These are phyloP conservation scores for Sisyra nigra DNA, from an alignment of 2,888 invertebrate species.

Conservation along the genomic window DNA sequence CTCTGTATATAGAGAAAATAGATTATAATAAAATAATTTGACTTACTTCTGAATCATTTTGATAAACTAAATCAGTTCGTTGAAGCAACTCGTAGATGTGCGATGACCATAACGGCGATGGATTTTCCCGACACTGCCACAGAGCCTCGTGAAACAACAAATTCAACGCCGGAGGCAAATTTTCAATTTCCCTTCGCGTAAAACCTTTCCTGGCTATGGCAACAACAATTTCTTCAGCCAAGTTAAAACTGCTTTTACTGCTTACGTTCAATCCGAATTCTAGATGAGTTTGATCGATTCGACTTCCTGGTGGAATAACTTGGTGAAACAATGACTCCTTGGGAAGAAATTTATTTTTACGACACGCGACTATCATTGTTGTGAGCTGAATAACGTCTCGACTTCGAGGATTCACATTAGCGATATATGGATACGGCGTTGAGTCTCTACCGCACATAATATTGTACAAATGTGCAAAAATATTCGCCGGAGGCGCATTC, in stretches of 20 bases:
- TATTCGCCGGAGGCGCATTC: conserved; percentile 43
- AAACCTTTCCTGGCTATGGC: conserved; percentile 42
- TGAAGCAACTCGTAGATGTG: conserved; percentile 54
- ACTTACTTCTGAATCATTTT: conserved; percentile 22
- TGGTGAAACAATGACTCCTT: conserved; percentile 11
- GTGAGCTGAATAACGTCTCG: conserved; percentile 59
- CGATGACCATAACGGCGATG: conserved; percentile 56
- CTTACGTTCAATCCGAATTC: too few relatives aligned
- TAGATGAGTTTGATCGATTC: conserved; percentile 17
- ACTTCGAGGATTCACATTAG: conserved; percentile 54
- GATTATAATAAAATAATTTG: background rate
- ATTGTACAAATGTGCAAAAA: conserved; percentile 53
- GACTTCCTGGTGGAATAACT: conserved; percentile 21
- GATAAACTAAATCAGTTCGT: conserved; percentile 51
- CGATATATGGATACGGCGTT: conserved; percentile 52
- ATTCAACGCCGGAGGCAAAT: conserved; percentile 53
- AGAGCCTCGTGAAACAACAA: conserved; percentile 51
- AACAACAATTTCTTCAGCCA: conserved; percentile 32
- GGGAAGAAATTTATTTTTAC: background rate
- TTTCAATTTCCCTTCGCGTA: conserved; percentile 50
- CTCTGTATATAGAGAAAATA: background rate
- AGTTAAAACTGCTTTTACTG: conserved; percentile 16
- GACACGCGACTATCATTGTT: conserved; percentile 17
- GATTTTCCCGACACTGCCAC: conserved; percentile 50
- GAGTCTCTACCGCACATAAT: conserved; percentile 38